Evolutionary conservation across 2,113 vertebrate species (phyloP), one percentile per base, ranked within the genome.

Genomic region (Okapia johnstoni): DNA sequence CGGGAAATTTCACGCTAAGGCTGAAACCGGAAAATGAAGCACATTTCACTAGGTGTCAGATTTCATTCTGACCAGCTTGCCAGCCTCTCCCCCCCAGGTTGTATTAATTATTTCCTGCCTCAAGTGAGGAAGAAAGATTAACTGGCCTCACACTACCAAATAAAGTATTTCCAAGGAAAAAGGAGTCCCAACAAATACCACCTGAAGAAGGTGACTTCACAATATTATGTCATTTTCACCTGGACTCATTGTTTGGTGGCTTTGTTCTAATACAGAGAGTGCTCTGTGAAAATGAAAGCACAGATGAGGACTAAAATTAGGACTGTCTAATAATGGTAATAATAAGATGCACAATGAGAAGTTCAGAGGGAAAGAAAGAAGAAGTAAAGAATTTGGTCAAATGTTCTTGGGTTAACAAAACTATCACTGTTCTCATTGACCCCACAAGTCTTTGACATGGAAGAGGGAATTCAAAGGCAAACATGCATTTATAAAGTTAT

Each of bases 81-180:
- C 58, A 26, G 46, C 70, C 54, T 94, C 58, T 92, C 60, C 55
- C 63, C 63, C 52, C 30, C 77, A 89, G 58, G 91, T 96, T 96
- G 94, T 90, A 98, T 93, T 97, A 97, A 98, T 97, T 95, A 98
- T 96, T 98, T 97, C 98, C 97, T 98, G 96, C 63, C 92, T 95
- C 36, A 57, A 97, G 86, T 97, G 91, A 96, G 17, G 73, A 55
- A 63, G 73, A 86, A 96, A 95, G 95, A 97, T 93, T 97, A 98
- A 94, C 61, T 73, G 70, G 85, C 60, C 55, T 93, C 61, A 83
- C 48, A 92, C 58, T 79, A 95, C 89, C 77, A 94, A 94, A 76
- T 76, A 96, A 96, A 97, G 94, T 48, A 77, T 90, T 96, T 93
- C 79, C 30, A 87, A 85, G 79, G 80, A 92, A 90, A 96, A 96